Evolutionary conservation across 2,888 invertebrate genomes (phyloP).

Genomic region (Cyrtodaria siliqua): DNA sequence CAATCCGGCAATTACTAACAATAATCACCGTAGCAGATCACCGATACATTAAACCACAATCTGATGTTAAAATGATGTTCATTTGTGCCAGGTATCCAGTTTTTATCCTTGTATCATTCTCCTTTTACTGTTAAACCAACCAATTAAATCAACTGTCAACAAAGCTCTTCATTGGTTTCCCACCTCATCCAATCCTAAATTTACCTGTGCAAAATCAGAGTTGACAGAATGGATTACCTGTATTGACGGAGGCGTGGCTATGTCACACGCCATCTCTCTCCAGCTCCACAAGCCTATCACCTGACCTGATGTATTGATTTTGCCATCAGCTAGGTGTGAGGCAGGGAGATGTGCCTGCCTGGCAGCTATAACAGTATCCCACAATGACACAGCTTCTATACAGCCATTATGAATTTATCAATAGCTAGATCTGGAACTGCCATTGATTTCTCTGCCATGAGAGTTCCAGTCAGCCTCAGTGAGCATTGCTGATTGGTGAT

Average conservation of each 20-base stretch:
- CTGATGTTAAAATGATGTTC: conserved; percentile 22
- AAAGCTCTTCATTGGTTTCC: conserved; percentile 25
- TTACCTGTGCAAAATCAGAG: conserved; percentile 41
- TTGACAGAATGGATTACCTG: conserved; percentile 51
- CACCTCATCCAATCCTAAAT: conserved; percentile 53
- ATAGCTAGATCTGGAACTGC: background rate
- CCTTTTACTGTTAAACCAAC: conserved; percentile 4
- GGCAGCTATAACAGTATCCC: too few relatives aligned
- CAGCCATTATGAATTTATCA: background rate
- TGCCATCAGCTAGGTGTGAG: conserved; percentile 38
- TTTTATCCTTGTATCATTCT: conserved; percentile 28
- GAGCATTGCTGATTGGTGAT: background rate
- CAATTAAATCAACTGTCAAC: conserved; percentile 39
- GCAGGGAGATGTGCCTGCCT: background rate
- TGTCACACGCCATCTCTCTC: too few relatives aligned
- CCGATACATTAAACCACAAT: conserved; percentile 22
- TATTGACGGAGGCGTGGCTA: background rate
- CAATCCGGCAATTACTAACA: conserved; percentile 9
- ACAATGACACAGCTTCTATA: too few relatives aligned
- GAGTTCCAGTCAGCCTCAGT: background rate
- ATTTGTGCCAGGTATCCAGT: conserved; percentile 27
- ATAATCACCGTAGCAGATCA: conserved; percentile 1
- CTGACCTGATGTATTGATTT: conserved; percentile 40
- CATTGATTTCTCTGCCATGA: background rate
- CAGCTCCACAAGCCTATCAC: conserved; percentile 24